phyloP scores from a whole-genome alignment of 2,888 invertebrate species.

The Sympetrum striolatum region DNA sequence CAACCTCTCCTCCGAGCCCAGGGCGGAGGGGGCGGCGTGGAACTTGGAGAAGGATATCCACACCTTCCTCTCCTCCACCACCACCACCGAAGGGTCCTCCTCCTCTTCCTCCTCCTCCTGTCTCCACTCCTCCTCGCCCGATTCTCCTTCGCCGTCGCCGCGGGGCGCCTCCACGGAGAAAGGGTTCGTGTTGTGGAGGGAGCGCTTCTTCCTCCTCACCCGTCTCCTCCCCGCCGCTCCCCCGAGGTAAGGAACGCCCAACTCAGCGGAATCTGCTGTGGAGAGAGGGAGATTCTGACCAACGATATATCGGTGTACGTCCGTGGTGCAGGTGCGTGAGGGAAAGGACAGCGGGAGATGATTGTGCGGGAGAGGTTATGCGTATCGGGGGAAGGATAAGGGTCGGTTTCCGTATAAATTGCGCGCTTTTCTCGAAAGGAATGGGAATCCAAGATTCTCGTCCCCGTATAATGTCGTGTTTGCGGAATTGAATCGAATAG shows the following conservation, averaged over 20 bases:
- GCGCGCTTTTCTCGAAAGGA: too few relatives aligned
- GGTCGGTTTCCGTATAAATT: not conserved
- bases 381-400: not conserved
- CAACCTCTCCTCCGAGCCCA: conserved; percentile 22
- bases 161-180: conserved; percentile 26
- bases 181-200: not conserved
- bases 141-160: not conserved
- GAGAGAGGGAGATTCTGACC: not conserved
- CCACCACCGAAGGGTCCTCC: not conserved
- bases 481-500: too few relatives aligned
- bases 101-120: not conserved
- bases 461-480: too few relatives aligned
- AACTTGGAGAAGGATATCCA: conserved; percentile 87
- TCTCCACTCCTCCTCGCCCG: not conserved
- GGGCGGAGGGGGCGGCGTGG: conserved; percentile 71
- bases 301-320: not conserved
- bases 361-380: not conserved
- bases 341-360: not conserved
- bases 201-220: not conserved
- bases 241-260: not conserved
- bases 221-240: not conserved
- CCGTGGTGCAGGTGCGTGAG: not conserved
- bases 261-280: not conserved
- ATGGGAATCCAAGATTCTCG: too few relatives aligned
- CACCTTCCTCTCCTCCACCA: conserved; percentile 66